These are phyloP conservation scores for Meloidogyne hapla DNA, from an alignment of 1,140 invertebrate species.

Conservation along the genomic window DNA sequence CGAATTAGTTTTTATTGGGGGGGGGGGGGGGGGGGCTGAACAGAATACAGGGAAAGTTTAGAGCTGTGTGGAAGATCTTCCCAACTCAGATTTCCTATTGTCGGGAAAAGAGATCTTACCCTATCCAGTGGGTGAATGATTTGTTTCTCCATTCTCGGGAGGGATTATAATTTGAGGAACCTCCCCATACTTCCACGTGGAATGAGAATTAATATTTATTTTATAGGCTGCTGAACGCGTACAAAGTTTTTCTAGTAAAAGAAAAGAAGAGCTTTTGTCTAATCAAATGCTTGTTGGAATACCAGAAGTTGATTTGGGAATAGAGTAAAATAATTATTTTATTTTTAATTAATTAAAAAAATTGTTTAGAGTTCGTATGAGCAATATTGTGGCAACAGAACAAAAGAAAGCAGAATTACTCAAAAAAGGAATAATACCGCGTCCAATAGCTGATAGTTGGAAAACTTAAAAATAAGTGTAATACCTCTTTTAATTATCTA, in stretches of 20 bases:
- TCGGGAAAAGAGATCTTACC: no score
- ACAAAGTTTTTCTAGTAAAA: conserved; percentile 67
- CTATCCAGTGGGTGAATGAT: no score
- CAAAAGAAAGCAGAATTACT: conserved; percentile 56
- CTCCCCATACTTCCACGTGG: no score
- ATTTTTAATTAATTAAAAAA: conserved; percentile 19
- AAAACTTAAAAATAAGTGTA: background rate
- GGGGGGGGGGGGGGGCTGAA: no score
- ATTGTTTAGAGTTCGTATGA: conserved; percentile 56
- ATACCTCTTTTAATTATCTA: no score
- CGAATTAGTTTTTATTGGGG: no score
- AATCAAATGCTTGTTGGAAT: conserved; percentile 99
- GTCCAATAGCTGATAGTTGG: background rate
- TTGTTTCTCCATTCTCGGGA: no score
- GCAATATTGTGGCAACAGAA: conserved; percentile 61
- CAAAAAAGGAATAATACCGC: conserved; percentile 22
- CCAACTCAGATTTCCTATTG: no score
- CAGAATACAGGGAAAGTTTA: no score
- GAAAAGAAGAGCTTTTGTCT: conserved; percentile 95
- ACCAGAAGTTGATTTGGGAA: conserved; percentile 98
- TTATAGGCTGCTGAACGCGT: conserved; percentile 54
- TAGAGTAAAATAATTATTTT: conserved; percentile 73
- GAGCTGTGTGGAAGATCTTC: no score
- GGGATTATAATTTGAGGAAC: no score
- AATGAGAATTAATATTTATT: conserved; percentile 28